Percentiles rank a stretch among this genome's conserved stretches.
These are phyloP conservation scores for Horisme vitalbata DNA, from an alignment of 2,888 invertebrate genomes.

Conservation along the genomic window DNA sequence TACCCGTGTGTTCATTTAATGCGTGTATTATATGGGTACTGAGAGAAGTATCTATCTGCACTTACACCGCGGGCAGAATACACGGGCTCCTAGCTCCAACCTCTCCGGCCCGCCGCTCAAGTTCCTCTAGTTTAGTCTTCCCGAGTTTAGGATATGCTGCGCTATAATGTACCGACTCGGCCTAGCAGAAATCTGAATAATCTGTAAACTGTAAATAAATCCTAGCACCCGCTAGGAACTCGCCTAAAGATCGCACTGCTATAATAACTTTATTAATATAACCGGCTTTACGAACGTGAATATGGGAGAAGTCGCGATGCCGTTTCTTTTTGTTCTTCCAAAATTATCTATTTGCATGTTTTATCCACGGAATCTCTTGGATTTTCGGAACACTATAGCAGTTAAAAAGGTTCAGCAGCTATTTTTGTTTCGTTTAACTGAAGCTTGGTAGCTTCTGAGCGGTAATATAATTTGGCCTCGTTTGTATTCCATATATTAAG, in stretches of 20 bases:
- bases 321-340: constrained; percentile 28
- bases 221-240: constrained; percentile 27
- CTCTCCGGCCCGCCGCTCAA: too few relatives aligned
- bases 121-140: too few relatives aligned
- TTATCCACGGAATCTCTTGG: constrained; percentile 31
- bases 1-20: too few relatives aligned
- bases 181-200: too few relatives aligned
- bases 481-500: neutral
- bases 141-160: too few relatives aligned
- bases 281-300: constrained; percentile 48
- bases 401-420: constrained; percentile 19
- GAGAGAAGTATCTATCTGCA: too few relatives aligned
- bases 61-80: too few relatives aligned
- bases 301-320: constrained; percentile 12
- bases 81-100: too few relatives aligned
- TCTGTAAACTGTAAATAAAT: too few relatives aligned
- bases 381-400: constrained; percentile 22
- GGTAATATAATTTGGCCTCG: neutral
- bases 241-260: constrained; percentile 32
- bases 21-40: too few relatives aligned
- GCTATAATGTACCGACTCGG: too few relatives aligned
- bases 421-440: constrained; percentile 8
- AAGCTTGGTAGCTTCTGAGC: neutral
- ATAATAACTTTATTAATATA: constrained; percentile 55
- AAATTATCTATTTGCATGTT: constrained; percentile 40